Evolutionary conservation across 2,888 invertebrate genomes (phyloP).

Genomic region (Rhaphigaster nebulosa): DNA sequence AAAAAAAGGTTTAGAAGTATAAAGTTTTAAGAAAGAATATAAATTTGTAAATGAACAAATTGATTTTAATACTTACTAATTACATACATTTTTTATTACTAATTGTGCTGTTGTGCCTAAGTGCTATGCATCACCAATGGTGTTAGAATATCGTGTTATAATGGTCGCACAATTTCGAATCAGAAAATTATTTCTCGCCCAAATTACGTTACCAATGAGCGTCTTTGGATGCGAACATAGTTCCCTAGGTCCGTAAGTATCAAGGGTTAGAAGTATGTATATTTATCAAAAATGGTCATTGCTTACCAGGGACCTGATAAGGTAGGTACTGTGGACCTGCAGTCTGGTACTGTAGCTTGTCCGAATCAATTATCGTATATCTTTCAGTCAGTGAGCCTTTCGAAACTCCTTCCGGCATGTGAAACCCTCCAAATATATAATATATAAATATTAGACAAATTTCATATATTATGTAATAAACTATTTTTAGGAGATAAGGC

Average conservation of each 20-base stretch:
- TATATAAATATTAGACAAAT: conserved; percentile 49
- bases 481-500: conserved; percentile 54
- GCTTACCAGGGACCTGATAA: conserved; percentile 55
- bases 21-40: conserved; percentile 54
- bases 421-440: conserved; percentile 56
- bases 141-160: conserved; percentile 43
- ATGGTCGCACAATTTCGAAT: conserved; percentile 43
- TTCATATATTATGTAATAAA: conserved; percentile 55
- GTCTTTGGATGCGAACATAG: neutral
- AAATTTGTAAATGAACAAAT: conserved; percentile 53
- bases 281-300: conserved; percentile 9
- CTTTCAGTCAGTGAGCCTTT: conserved; percentile 57
- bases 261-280: neutral
- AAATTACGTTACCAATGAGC: neutral
- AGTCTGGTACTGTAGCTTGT: neutral
- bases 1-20: conserved; percentile 45
- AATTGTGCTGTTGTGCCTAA: conserved; percentile 57
- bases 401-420: conserved; percentile 58
- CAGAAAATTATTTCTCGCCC: conserved; percentile 33
- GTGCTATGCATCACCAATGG: conserved; percentile 52
- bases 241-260: neutral
- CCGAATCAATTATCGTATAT: conserved; percentile 40
- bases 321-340: conserved; percentile 47
- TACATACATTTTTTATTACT: conserved; percentile 55
- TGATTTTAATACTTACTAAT: conserved; percentile 54